Percentiles rank a stretch among this genome's conserved stretches.
Conservation (phyloP, 2,113 vertebrate genomes). For the Mobula hypostoma region DNA sequence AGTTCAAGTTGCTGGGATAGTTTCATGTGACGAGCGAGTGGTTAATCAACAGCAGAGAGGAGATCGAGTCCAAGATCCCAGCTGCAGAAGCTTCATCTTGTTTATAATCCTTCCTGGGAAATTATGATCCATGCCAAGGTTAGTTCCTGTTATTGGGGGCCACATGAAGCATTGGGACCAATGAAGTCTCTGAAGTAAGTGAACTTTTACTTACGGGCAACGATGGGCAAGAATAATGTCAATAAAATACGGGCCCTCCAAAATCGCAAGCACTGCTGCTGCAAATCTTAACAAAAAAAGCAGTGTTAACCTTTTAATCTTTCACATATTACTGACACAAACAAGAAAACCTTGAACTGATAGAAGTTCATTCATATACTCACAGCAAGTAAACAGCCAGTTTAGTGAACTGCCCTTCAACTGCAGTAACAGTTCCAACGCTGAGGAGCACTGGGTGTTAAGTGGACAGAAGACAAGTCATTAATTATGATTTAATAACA, state of each 20-base stretch:
- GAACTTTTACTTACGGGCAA: not conserved
- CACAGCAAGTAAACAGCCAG: conserved; percentile 21
- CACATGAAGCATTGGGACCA: not conserved
- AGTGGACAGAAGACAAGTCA: not conserved
- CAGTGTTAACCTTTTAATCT: not conserved
- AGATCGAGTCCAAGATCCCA: not conserved
- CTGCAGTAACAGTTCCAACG: not conserved
- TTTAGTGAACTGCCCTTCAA: conserved; percentile 17
- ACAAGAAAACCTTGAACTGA: too few relatives aligned
- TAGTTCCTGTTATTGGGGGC: not conserved
- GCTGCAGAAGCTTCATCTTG: not conserved
- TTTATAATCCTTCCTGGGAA: not conserved
- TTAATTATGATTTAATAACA: not conserved
- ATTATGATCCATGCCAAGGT: not conserved
- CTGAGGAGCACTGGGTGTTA: not conserved
- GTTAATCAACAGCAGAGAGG: not conserved
- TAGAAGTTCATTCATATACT: not conserved
- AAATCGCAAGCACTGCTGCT: not conserved
- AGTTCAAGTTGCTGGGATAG: not conserved
- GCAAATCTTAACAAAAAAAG: conserved; percentile 7
- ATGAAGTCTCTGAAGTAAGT: not conserved
- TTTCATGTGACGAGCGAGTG: not conserved
- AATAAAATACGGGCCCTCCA: conserved; percentile 28
- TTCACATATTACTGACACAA: not conserved
- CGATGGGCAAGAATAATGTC: not conserved